Conservation (phyloP, 2,888 invertebrate genomes). For the Protonemura montana region DNA sequence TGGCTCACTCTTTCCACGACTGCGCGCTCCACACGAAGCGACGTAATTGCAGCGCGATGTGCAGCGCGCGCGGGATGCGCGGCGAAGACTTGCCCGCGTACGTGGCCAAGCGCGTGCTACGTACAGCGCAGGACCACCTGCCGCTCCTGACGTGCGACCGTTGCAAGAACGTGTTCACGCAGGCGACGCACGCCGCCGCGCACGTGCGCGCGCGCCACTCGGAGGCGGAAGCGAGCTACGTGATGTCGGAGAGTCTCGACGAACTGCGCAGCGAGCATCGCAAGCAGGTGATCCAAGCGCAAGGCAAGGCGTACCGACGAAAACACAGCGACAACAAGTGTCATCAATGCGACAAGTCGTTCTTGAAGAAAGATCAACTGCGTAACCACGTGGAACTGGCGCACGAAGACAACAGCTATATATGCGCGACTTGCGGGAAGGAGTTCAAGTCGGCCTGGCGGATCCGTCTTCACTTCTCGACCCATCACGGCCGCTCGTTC, state of each 20-base stretch:
- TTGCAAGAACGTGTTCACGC: not conserved
- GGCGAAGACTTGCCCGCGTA: not conserved
- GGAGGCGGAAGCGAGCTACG: not conserved
- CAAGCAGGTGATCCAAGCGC: not conserved
- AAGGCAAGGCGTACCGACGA: not conserved
- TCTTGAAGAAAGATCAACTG: not conserved
- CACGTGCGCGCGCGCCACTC: not conserved
- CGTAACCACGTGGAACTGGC: not conserved
- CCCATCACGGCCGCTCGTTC: not conserved
- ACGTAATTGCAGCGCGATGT: not conserved
- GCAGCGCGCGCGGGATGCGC: not conserved
- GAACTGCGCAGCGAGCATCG: not conserved
- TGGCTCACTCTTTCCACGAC: not conserved
- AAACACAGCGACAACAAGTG: not conserved
- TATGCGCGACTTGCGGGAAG: not conserved
- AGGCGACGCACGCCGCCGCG: not conserved
- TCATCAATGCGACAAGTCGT: not conserved
- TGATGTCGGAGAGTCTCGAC: not conserved
- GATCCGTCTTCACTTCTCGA: not conserved
- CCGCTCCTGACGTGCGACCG: not conserved
- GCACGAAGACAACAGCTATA: not conserved
- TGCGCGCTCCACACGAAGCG: not conserved
- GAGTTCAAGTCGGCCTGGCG: conserved; percentile 5
- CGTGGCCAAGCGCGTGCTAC: not conserved
- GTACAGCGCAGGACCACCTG: not conserved